A percentile compares a stretch with the other conserved stretches of the same genome.
These are phyloP conservation scores for Coronaproctus castanopsis DNA, from an alignment of 2,888 invertebrate genomes.

Conservation along the genomic window DNA sequence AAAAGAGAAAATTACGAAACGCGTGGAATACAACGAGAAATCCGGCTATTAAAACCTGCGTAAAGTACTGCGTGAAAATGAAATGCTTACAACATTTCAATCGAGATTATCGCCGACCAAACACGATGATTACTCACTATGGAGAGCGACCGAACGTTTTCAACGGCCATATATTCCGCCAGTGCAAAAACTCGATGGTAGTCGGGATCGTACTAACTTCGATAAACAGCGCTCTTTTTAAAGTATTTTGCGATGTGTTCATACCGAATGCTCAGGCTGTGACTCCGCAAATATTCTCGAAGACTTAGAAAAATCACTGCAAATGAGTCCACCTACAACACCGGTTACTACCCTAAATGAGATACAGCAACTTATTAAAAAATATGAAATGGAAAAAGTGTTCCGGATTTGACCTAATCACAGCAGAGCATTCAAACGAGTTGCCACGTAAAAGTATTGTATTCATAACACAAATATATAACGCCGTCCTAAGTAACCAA, in stretches of 20 bases:
- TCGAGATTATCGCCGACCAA: not conserved
- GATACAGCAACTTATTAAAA: not conserved
- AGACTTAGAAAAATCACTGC: not conserved
- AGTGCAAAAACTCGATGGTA: not conserved
- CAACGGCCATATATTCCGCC: not conserved
- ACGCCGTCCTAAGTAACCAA: not conserved
- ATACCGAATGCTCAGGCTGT: too few species aligned
- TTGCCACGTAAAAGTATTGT: not conserved
- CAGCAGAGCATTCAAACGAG: not conserved
- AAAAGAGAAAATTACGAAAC: not conserved
- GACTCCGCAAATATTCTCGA: not conserved
- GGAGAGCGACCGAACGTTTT: not conserved
- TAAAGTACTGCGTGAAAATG: not conserved
- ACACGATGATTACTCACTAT: not conserved
- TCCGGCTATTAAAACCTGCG: not conserved
- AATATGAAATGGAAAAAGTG: not conserved
- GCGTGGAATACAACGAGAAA: not conserved
- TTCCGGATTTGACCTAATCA: not conserved
- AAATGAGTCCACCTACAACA: not conserved
- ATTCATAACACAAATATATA: not conserved
- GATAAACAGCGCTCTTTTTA: not conserved
- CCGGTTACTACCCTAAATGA: not conserved
- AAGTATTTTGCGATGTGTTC: not conserved
- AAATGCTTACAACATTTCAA: not conserved
- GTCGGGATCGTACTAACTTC: not conserved